Conservation (phyloP, 2,113 vertebrate species). For the Chloropsis cyanopogon region DNA sequence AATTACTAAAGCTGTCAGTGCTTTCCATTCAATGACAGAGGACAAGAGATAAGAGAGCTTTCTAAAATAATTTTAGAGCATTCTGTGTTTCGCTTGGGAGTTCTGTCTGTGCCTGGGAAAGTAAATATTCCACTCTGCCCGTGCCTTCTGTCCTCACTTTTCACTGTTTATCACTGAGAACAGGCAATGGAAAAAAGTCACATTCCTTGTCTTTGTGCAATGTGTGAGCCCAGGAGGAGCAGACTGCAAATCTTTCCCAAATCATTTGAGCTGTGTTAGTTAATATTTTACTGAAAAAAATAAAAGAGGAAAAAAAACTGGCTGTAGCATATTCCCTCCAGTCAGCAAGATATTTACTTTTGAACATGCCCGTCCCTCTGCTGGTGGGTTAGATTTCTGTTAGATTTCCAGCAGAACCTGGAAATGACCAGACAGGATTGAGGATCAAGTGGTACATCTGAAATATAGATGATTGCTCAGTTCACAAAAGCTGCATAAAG, state of each 20-base stretch:
- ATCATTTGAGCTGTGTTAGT: background rate
- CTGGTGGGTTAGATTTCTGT: background rate
- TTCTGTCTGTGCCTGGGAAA: background rate
- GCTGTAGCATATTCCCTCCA: background rate
- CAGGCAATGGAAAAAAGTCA: background rate
- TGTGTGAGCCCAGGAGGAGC: background rate
- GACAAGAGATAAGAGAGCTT: background rate
- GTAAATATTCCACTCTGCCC: background rate
- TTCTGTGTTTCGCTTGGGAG: background rate
- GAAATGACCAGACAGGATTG: background rate
- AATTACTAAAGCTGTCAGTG: background rate
- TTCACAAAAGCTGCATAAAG: background rate
- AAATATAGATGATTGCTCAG: background rate
- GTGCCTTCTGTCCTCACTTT: background rate
- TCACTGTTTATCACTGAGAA: background rate
- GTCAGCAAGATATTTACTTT: background rate
- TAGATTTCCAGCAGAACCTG: background rate
- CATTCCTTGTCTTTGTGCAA: background rate
- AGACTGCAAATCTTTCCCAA: background rate
- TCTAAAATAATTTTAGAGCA: background rate
- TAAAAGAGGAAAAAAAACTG: no score
- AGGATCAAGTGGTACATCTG: background rate
- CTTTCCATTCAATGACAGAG: background rate
- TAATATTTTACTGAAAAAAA: background rate
- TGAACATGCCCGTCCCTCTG: background rate